Percentiles rank a stretch among this genome's conserved stretches.
These are phyloP conservation scores for Thamnaconus septentrionalis DNA, from an alignment of 2,113 vertebrate species.

Conservation along the genomic window DNA sequence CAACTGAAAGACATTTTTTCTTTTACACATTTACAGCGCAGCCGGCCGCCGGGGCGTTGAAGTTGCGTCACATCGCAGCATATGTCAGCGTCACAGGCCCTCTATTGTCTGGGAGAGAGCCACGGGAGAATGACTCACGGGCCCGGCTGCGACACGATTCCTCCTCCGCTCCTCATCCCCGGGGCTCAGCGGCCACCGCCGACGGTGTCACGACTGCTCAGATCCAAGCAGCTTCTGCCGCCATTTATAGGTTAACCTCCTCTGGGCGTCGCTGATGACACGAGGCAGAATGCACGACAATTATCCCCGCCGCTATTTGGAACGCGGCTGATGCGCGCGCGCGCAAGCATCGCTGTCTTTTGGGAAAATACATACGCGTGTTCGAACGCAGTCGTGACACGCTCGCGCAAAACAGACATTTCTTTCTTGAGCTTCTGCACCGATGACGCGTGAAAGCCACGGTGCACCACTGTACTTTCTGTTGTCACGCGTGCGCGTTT, in stretches of 20 bases:
- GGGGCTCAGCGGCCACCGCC: constrained; percentile 17
- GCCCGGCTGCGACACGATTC: constrained; percentile 45
- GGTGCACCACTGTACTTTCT: no score
- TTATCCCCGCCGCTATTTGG: constrained; percentile 31
- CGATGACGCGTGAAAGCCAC: no score
- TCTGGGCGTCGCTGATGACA: constrained; percentile 27
- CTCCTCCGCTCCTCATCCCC: constrained; percentile 30
- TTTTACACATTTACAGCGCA: constrained; percentile 5
- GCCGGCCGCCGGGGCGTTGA: constrained; percentile 23
- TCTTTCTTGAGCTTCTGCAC: no score
- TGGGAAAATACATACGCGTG: constrained; percentile 2
- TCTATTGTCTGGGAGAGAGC: constrained; percentile 31
- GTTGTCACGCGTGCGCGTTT: no score
- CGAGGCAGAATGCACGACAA: constrained; percentile 38
- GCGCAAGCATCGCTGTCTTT: background rate
- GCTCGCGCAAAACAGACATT: no score
- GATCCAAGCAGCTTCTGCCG: constrained; percentile 45
- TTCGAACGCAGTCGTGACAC: background rate
- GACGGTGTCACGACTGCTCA: constrained; percentile 45
- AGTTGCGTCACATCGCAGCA: constrained; percentile 23
- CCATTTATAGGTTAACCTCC: constrained; percentile 55
- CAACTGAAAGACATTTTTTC: no score
- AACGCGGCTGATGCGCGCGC: constrained; percentile 16
- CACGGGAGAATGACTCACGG: constrained; percentile 50
- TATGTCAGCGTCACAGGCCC: constrained; percentile 40